phyloP scores from a whole-genome alignment of 53 echinoderm and acorn worm genomes.

The Echinometra lucunter region DNA sequence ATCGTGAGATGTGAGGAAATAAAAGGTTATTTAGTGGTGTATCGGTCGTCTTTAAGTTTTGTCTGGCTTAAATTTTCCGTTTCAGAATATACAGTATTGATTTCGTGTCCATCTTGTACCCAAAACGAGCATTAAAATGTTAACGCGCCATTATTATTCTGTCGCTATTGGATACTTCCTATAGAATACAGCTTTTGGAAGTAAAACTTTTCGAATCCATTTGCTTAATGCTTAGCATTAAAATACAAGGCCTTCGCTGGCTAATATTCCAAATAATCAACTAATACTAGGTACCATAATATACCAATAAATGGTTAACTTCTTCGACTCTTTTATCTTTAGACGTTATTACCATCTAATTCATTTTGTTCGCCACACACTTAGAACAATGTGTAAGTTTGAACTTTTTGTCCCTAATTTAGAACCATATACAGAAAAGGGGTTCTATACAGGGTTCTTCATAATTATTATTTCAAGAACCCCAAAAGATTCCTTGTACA shows the following conservation, averaged over 20 bases:
- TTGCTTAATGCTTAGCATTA: not conserved
- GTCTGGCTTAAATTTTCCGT: not conserved
- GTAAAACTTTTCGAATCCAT: not conserved
- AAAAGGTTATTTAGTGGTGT: not conserved
- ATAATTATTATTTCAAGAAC: no score
- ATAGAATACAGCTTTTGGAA: not conserved
- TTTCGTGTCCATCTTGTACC: not conserved
- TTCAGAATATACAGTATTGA: not conserved
- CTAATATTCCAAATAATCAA: not conserved
- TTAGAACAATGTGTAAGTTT: no score
- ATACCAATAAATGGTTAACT: no score
- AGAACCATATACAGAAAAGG: no score
- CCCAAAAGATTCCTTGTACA: no score
- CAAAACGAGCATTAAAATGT: not conserved
- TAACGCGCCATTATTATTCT: not conserved
- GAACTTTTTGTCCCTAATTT: no score
- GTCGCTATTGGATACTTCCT: not conserved
- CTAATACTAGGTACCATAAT: no score
- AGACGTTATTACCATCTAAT: no score
- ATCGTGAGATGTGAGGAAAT: not conserved
- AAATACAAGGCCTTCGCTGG: not conserved
- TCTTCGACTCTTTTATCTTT: no score
- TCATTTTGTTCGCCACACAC: no score
- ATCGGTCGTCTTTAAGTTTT: not conserved
- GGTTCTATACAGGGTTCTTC: no score